Percentiles rank a stretch among this genome's conserved stretches.
These are phyloP conservation scores for Tenthredo distinguenda DNA, from an alignment of 2,888 invertebrate species.

Conservation along the genomic window DNA sequence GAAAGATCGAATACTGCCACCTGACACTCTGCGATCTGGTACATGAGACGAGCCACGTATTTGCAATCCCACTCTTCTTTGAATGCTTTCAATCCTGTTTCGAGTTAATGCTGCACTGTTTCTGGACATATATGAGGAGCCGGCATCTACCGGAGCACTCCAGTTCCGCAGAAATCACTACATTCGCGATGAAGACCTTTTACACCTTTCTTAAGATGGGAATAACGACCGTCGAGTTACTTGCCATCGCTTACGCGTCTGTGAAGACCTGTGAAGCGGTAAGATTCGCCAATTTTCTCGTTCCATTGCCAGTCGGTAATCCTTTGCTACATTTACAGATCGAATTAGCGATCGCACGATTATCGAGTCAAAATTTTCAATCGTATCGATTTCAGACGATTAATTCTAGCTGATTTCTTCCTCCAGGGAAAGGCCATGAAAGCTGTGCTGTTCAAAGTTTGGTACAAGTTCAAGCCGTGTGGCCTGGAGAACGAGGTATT, in stretches of 20 bases:
- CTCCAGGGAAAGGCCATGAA: not conserved
- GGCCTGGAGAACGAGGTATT: not conserved
- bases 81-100: not conserved
- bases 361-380: no score
- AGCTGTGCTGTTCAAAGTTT: not conserved
- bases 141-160: no score
- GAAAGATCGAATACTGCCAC: not conserved
- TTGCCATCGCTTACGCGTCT: not conserved
- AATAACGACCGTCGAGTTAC: not conserved
- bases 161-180: not conserved
- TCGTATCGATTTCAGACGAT: not conserved
- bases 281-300: not conserved
- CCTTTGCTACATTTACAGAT: not conserved
- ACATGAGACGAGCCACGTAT: not conserved
- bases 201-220: not conserved
- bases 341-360: no score
- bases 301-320: not conserved
- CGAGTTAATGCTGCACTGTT: not conserved
- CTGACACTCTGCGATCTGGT: not conserved
- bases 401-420: not conserved
- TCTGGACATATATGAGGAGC: not conserved
- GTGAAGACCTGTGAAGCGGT: not conserved
- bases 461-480: not conserved
- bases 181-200: not conserved
- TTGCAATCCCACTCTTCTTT: not conserved